A percentile compares a stretch with the other conserved stretches of the same genome.
These are phyloP conservation scores for Myiagra hebetior DNA, from an alignment of 2,113 vertebrate genomes.

Conservation along the genomic window DNA sequence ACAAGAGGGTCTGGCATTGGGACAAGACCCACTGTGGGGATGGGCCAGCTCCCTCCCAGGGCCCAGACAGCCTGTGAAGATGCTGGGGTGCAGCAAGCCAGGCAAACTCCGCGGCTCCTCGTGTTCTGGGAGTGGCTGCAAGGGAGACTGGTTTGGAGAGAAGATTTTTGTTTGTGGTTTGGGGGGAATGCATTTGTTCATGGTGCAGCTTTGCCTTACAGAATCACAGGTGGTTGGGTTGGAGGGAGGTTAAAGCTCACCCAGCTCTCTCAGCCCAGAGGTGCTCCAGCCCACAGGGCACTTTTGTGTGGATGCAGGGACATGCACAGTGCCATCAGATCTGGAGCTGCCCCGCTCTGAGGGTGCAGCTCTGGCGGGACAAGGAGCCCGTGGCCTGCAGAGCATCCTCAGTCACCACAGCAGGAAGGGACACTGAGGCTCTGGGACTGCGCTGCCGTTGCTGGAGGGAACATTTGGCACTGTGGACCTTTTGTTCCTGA, in stretches of 20 bases:
- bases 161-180: not conserved
- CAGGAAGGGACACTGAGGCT: not conserved
- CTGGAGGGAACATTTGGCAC: not conserved
- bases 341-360: not conserved
- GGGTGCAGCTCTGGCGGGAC: not conserved
- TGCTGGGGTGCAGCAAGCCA: not conserved
- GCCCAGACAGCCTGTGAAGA: not conserved
- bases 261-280: not conserved
- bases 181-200: accelerated
- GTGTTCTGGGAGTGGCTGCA: not conserved
- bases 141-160: not conserved
- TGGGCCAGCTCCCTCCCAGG: not conserved
- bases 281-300: not conserved
- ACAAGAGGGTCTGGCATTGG: not conserved
- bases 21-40: no score
- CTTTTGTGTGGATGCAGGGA: not conserved
- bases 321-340: accelerated
- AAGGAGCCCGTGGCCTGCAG: not conserved
- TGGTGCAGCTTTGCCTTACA: not conserved
- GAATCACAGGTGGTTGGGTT: not conserved
- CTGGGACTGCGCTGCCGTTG: accelerated
- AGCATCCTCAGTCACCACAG: accelerated
- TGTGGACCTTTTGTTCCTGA: accelerated
- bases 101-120: accelerated
- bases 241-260: not conserved